Conservation (phyloP, 2,888 invertebrate species). For the Nysson spinosus region DNA sequence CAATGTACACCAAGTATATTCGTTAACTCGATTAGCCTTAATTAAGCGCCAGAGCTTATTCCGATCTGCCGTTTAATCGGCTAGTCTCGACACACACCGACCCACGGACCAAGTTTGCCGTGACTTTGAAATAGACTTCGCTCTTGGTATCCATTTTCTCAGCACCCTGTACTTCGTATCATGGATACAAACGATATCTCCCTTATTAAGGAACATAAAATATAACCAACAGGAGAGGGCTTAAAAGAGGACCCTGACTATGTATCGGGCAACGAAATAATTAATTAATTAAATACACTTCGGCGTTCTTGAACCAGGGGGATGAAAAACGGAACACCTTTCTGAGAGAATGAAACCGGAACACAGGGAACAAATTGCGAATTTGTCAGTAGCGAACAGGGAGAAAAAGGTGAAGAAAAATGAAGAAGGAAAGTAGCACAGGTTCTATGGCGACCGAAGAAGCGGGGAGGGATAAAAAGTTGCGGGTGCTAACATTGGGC, state of each 20-base stretch:
- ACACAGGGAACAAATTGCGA: constrained; percentile 6
- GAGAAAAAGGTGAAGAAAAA: constrained; percentile 6
- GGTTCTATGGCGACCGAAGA: background rate
- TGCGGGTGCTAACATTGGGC: background rate
- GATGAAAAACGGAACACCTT: background rate
- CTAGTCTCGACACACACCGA: constrained; percentile 31
- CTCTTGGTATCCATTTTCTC: constrained; percentile 37
- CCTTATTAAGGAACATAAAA: constrained; percentile 9
- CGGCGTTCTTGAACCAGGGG: background rate
- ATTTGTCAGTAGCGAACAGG: constrained; percentile 2
- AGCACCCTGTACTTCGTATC: background rate
- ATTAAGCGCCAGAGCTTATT: constrained; percentile 56
- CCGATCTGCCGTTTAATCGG: constrained; percentile 56
- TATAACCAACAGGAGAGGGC: constrained; percentile 4
- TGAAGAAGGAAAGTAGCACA: background rate
- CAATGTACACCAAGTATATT: constrained; percentile 48
- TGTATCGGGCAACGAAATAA: constrained; percentile 19
- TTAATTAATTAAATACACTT: constrained; percentile 30
- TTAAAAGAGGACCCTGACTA: no score
- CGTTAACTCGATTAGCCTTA: constrained; percentile 60
- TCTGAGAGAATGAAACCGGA: background rate
- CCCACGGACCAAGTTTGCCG: constrained; percentile 16
- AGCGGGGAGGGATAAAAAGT: constrained; percentile 8
- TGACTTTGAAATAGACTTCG: constrained; percentile 49
- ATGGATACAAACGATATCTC: background rate